phyloP scores from a whole-genome alignment of 2,797 vertebrate genomes.

The Australoheros facetus region DNA sequence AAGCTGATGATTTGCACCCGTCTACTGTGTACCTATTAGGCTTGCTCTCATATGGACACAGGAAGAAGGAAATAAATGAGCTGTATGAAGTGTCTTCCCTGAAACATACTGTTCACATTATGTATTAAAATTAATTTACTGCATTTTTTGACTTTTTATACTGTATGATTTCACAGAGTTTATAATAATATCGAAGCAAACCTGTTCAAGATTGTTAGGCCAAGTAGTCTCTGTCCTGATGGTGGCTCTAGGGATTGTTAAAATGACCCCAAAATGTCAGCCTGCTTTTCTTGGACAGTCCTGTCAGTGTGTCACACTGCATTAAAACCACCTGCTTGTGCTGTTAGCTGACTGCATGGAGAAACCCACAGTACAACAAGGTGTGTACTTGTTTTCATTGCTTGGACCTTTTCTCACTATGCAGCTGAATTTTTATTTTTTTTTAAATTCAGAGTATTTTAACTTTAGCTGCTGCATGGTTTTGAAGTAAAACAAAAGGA shows the following conservation, averaged over 20 bases:
- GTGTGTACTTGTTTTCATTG: background rate
- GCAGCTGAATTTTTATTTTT: background rate
- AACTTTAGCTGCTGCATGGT: background rate
- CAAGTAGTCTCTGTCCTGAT: constrained; percentile 9
- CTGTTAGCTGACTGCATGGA: constrained; percentile 17
- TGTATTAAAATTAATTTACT: background rate
- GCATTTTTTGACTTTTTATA: background rate
- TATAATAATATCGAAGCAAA: background rate
- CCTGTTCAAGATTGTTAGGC: background rate
- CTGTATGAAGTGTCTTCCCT: background rate
- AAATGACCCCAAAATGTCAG: constrained; percentile 48
- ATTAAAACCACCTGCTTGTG: constrained; percentile 15
- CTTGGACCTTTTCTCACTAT: background rate
- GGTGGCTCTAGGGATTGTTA: constrained; percentile 18
- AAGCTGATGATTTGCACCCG: background rate
- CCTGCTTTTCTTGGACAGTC: constrained; percentile 7
- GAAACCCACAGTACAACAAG: background rate
- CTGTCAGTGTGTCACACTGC: constrained; percentile 18
- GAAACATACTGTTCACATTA: background rate
- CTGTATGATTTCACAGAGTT: background rate
- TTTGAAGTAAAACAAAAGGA: background rate
- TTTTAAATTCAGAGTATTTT: background rate
- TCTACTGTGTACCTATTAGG: background rate
- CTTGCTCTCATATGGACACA: background rate
- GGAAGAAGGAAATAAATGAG: background rate